Percentiles rank a stretch among this genome's conserved stretches.
Conservation (phyloP, 2,888 invertebrate genomes). For the Leucoma salicis region DNA sequence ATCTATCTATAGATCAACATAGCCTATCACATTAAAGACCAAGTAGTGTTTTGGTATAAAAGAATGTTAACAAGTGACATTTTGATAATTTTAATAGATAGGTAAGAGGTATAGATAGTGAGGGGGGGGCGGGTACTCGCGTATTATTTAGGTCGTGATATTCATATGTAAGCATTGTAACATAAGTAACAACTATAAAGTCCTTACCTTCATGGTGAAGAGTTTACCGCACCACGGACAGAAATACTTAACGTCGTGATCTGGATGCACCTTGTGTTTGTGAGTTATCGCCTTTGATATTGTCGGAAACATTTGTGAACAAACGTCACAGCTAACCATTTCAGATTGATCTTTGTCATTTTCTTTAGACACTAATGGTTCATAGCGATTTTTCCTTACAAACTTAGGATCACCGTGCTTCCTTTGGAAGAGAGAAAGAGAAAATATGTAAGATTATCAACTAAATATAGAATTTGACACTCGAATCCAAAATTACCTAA, state of each 20-base stretch:
- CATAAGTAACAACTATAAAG: neutral
- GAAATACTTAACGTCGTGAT: conserved; percentile 84
- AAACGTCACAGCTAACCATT: conserved; percentile 82
- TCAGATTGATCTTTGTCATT: conserved; percentile 52
- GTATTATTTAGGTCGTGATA: conserved; percentile 2
- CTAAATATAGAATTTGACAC: neutral
- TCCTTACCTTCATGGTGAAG: conserved; percentile 83
- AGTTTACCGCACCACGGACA: conserved; percentile 86
- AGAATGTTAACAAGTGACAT: neutral
- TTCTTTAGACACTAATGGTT: conserved; percentile 39
- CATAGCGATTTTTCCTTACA: conserved; percentile 56
- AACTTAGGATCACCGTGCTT: conserved; percentile 85
- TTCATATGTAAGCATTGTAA: neutral
- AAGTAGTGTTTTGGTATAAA: too few relatives aligned
- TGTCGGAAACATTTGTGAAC: conserved; percentile 79
- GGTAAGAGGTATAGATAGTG: conserved; percentile 12
- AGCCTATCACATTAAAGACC: too few relatives aligned
- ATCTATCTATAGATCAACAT: too few relatives aligned
- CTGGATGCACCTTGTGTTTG: conserved; percentile 85
- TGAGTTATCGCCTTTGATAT: conserved; percentile 85
- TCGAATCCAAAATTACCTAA: conserved; percentile 66
- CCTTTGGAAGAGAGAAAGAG: too few relatives aligned
- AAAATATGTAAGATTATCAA: too few relatives aligned
- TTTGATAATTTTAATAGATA: neutral
- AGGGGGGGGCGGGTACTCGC: conserved; percentile 39